Base-by-base conservation (phyloP, 2,888 invertebrate genomes). In the Micoletzkya japonica region DNA sequence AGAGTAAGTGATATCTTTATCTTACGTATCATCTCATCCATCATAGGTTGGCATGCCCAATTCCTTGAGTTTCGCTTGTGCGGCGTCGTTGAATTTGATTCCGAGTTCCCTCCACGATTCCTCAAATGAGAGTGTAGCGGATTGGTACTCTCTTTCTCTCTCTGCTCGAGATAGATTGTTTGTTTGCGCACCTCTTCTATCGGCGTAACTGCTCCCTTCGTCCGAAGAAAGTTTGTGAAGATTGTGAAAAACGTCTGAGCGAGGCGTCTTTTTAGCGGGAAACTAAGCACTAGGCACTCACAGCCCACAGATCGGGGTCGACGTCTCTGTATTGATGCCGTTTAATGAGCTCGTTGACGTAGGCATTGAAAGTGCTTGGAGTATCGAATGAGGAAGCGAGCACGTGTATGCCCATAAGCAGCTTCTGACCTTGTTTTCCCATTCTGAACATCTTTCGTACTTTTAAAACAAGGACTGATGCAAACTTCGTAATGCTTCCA, bases 371-470 rank as follows among this genome's bases (percentile, higher is more conserved):
- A 24, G 52, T 54, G 7, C 26, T 54, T 4, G 34, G 14, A 32
- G 39, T 34, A 28, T 66, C 64, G 37, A 66, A 66, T 4, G n/a
- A 14, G 0, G 52, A 28, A 30, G 37, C 34, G 0, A 66, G 30
- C 0, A 37, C 54, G 34, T 66, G 64, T 37, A 66, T 66, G 1
- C 54, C 52, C 64, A 66, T 66, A 3, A 66, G 20, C 20, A 66
- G 54, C 4, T 54, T 52, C 64, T 66, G 64, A 28, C 64, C 64
- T 54, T 66, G 64, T 28, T 66, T 66, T 3, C 54, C 64, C 26
- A 66, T 54, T 28, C 64, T 66, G 26, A 34, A 36, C 50, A 24
- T 26, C n/a, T n/a, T n/a, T n/a, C n/a, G n/a, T n/a, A n/a, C n/a
- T n/a, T n/a, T n/a, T n/a, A n/a, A n/a, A n/a, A n/a, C n/a, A n/a